phyloP scores from a whole-genome alignment of 2,888 invertebrate genomes.

The Barypeithes pellucidus region DNA sequence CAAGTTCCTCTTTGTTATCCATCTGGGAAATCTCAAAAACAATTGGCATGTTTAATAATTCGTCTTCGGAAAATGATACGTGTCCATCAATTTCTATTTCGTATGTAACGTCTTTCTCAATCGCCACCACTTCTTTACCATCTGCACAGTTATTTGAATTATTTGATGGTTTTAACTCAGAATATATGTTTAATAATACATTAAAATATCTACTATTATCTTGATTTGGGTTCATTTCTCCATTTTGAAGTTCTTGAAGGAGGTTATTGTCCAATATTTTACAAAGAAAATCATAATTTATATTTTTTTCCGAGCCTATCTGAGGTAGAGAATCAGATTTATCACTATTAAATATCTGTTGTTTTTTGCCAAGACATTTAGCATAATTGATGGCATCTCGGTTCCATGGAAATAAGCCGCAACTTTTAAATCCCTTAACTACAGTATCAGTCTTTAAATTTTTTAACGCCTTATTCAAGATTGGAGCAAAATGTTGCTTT shows the following conservation, averaged over 20 bases:
- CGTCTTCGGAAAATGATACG: background rate
- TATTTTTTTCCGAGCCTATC: conserved; percentile 2
- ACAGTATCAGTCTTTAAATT: conserved; percentile 14
- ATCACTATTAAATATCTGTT: background rate
- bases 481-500: conserved; percentile 57
- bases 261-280: background rate
- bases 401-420: conserved; percentile 12
- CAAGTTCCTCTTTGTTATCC: background rate
- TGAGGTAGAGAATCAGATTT: background rate
- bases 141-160: conserved; percentile 5
- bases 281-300: background rate
- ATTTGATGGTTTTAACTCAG: conserved; percentile 2
- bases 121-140: conserved; percentile 3
- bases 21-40: background rate
- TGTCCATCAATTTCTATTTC: background rate
- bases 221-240: background rate
- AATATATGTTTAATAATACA: conserved; percentile 12
- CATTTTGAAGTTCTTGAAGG: conserved; percentile 4
- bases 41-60: background rate
- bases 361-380: conserved; percentile 20
- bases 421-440: conserved; percentile 2
- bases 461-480: conserved; percentile 49
- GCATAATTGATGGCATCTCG: conserved; percentile 3
- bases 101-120: no score
- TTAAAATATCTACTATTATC: conserved; percentile 4